A percentile compares a stretch with the other conserved stretches of the same genome.
These are phyloP conservation scores for Drosophila rubida DNA, from an alignment of 2,888 invertebrate species.

Conservation along the genomic window DNA sequence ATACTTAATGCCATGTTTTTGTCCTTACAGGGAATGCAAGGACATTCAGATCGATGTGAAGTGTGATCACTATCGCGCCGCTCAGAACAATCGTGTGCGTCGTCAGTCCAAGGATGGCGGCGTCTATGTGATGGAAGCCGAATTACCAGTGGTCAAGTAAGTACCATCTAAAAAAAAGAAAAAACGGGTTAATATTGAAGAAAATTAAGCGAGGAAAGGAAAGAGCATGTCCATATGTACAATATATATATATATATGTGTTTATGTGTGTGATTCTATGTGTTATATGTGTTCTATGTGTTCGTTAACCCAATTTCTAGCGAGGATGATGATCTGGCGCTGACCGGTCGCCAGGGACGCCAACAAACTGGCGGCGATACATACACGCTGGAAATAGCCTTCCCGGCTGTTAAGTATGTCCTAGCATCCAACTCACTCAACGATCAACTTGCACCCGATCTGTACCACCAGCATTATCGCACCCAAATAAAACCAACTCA, in stretches of 20 bases:
- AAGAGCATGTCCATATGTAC: constrained; percentile 39
- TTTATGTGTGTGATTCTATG: constrained; percentile 41
- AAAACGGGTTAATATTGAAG: background rate
- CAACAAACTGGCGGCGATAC: constrained; percentile 92
- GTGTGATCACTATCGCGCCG: constrained; percentile 91
- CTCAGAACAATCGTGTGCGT: constrained; percentile 87
- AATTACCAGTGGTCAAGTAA: constrained; percentile 94
- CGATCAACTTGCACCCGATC: constrained; percentile 50
- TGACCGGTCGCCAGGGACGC: constrained; percentile 89
- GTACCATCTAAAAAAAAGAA: constrained; percentile 80
- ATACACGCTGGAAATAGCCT: constrained; percentile 95
- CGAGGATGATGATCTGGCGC: constrained; percentile 73
- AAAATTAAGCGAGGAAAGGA: background rate
- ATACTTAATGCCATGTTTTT: background rate
- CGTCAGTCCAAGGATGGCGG: constrained; percentile 90
- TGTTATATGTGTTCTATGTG: constrained; percentile 69
- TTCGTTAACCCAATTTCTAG: constrained; percentile 79
- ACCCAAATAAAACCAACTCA: background rate
- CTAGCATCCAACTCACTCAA: constrained; percentile 40
- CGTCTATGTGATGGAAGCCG: constrained; percentile 92
- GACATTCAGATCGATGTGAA: constrained; percentile 96
- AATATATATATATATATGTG: constrained; percentile 20
- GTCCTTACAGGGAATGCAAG: constrained; percentile 91
- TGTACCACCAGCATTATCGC: constrained; percentile 48
- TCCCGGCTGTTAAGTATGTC: constrained; percentile 96